Evolutionary conservation across 2,113 vertebrate species (phyloP).

Genomic region (Cyprinodon tularosa): DNA sequence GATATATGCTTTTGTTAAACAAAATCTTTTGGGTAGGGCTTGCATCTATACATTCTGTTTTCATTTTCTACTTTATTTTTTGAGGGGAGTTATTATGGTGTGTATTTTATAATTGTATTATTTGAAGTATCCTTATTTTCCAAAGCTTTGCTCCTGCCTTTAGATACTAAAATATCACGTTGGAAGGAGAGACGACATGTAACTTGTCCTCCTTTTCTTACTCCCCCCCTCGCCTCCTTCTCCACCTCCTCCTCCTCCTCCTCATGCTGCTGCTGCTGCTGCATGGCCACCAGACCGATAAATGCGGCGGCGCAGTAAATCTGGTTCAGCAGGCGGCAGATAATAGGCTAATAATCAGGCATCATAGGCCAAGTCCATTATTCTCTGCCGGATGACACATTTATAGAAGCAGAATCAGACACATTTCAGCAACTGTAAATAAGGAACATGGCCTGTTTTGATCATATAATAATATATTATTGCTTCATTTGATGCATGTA

Average conservation of each 20-base stretch:
- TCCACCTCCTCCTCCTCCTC: conserved; percentile 6
- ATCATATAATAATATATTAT: neutral
- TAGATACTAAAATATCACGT: neutral
- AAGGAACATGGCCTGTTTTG: neutral
- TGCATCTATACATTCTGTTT: too few species aligned
- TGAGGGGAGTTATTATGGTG: too few species aligned
- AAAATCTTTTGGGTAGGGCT: too few species aligned
- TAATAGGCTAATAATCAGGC: conserved; percentile 64
- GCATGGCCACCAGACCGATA: conserved; percentile 58
- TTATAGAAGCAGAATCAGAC: conserved; percentile 5
- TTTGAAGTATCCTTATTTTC: neutral
- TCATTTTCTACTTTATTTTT: neutral
- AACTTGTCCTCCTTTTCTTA: conserved; percentile 28
- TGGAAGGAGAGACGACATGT: conserved; percentile 14
- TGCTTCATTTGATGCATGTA: neutral
- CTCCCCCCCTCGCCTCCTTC: conserved; percentile 12
- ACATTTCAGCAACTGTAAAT: neutral
- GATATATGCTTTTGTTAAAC: too few species aligned
- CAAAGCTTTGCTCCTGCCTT: neutral
- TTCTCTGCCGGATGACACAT: conserved; percentile 39
- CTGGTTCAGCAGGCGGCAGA: conserved; percentile 54
- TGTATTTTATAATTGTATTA: neutral
- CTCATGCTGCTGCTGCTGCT: conserved; percentile 29
- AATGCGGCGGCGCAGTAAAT: conserved; percentile 69
- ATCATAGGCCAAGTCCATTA: conserved; percentile 57